A percentile compares a stretch with the other conserved stretches of the same genome.
These are phyloP conservation scores for Nemotelus nigrinus DNA, from an alignment of 2,888 invertebrate genomes.

Conservation along the genomic window DNA sequence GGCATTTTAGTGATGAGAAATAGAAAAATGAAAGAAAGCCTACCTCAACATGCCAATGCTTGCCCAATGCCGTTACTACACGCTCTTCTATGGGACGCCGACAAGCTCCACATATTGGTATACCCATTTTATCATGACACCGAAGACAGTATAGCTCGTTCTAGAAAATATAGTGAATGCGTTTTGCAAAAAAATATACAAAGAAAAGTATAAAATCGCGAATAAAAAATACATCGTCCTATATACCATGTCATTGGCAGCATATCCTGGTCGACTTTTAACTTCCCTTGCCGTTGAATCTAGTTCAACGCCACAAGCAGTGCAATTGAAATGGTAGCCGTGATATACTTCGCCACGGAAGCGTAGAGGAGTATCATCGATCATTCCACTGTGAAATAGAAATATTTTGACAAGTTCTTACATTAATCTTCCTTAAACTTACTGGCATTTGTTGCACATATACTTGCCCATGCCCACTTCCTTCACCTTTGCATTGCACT, in stretches of 20 bases:
- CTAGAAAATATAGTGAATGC: conserved; percentile 63
- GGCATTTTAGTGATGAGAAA: conserved; percentile 30
- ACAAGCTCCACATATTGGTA: conserved; percentile 99
- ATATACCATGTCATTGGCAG: conserved; percentile 84
- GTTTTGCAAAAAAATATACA: background rate
- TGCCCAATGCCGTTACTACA: conserved; percentile 97
- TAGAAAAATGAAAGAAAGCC: conserved; percentile 25
- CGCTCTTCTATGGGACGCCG: conserved; percentile 98
- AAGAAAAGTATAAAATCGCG: conserved; percentile 1
- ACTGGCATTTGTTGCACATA: conserved; percentile 99
- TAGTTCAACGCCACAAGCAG: conserved; percentile 89
- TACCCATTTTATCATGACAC: conserved; percentile 99
- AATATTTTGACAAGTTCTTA: background rate
- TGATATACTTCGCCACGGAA: conserved; percentile 98
- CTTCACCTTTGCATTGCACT: conserved; percentile 95
- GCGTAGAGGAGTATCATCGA: conserved; percentile 89
- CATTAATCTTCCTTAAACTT: conserved; percentile 64
- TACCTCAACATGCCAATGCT: conserved; percentile 98
- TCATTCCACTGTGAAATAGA: conserved; percentile 74
- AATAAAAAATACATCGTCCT: background rate
- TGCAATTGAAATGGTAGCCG: conserved; percentile 99
- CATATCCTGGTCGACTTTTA: conserved; percentile 87
- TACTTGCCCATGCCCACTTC: conserved; percentile 95
- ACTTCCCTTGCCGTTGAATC: conserved; percentile 97
- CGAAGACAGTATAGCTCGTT: conserved; percentile 97